Evolutionary conservation across 1,140 invertebrate species (phyloP).

Genomic region (Panagrolaimus sp.): DNA sequence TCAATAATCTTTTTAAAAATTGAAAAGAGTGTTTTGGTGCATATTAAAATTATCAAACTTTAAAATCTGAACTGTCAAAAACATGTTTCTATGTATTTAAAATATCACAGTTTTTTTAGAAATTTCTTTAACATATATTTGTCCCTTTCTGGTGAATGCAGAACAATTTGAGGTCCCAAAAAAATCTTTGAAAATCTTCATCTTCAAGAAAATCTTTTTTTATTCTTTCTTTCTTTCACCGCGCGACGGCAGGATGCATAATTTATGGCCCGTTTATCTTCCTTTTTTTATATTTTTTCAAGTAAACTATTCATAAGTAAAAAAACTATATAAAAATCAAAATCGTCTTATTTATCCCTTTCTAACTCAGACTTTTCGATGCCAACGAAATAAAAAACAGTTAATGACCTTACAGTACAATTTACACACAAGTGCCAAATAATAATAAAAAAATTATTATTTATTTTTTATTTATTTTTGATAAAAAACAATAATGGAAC

Average conservation of each 20-base stretch:
- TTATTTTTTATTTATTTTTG: constrained; percentile 7
- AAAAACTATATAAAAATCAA: constrained; percentile 2
- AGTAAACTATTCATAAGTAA: constrained; percentile 16
- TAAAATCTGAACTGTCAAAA: no score
- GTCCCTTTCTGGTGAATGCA: no score
- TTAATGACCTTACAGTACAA: not conserved
- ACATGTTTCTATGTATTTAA: no score
- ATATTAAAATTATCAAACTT: no score
- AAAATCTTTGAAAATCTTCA: no score
- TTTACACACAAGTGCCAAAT: not conserved
- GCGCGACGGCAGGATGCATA: not conserved
- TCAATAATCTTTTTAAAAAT: no score
- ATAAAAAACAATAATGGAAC: not conserved
- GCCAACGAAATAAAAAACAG: not conserved
- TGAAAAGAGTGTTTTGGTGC: no score
- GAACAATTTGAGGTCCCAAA: no score
- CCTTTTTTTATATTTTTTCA: not conserved
- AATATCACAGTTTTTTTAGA: no score
- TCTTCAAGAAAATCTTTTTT: no score
- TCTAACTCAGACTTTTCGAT: constrained; percentile 19
- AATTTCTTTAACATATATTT: no score
- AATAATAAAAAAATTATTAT: constrained; percentile 13
- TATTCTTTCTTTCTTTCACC: no score
- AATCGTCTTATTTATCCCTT: not conserved
- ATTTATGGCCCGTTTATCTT: constrained; percentile 15